Conservation (phyloP, 2,113 vertebrate species). For the Neolamprologus kungweensis region DNA sequence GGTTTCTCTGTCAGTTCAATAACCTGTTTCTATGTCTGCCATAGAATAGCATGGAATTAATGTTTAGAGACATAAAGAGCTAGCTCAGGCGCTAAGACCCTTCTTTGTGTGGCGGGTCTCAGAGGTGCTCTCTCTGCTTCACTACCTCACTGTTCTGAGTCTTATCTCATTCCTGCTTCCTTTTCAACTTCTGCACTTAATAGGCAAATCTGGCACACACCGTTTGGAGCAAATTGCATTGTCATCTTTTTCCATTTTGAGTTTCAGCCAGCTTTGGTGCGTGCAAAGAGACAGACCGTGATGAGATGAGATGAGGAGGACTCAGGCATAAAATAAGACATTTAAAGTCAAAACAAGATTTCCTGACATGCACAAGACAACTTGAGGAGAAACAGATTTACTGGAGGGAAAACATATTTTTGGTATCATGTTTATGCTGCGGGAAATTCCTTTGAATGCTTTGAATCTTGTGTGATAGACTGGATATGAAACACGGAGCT, state of each 20-base stretch:
- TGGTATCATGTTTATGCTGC: not conserved
- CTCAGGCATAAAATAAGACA: slow-evolving; percentile 18
- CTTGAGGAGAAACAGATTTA: not conserved
- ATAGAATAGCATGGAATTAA: slow-evolving; percentile 30
- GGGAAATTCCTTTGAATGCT: not conserved
- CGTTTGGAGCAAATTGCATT: slow-evolving; percentile 42
- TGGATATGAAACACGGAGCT: not conserved
- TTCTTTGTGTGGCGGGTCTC: slow-evolving; percentile 36
- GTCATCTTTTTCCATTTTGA: slow-evolving; percentile 44
- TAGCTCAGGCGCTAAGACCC: slow-evolving; percentile 23
- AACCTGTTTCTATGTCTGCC: slow-evolving; percentile 15
- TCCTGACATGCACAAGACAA: not conserved
- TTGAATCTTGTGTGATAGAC: not conserved
- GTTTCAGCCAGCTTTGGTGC: slow-evolving; percentile 6
- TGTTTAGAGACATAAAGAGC: slow-evolving; percentile 43
- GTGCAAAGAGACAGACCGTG: not conserved
- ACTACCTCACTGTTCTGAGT: slow-evolving; percentile 1
- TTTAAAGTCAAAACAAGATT: slow-evolving; percentile 8
- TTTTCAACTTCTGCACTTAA: slow-evolving; percentile 41
- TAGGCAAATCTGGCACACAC: slow-evolving; percentile 44
- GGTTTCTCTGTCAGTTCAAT: slow-evolving; percentile 23
- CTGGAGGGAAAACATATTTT: not conserved
- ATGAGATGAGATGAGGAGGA: not conserved
- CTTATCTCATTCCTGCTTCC: slow-evolving; percentile 33
- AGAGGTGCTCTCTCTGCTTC: slow-evolving; percentile 22